Evolutionary conservation across 2,797 vertebrate species (phyloP), one percentile per base, ranked within the genome.

Genomic region (Enteromius paludinosus): DNA sequence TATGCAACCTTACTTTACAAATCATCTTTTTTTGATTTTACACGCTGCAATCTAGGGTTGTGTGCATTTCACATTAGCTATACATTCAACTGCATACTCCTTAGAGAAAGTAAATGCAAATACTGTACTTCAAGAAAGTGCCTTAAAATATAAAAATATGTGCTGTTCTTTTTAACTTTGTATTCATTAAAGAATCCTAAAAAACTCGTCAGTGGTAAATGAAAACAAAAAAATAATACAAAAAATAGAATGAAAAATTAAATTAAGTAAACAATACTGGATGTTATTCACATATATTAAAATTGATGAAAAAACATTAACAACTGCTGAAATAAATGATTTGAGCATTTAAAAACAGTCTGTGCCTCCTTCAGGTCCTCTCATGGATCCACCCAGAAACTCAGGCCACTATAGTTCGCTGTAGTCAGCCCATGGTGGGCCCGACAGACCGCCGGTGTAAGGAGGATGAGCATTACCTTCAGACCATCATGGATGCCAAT

Each of bases 331-430:
- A 20, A 33, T 33, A 7, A 72, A 33, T n/a, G 28, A 7, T 1
- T 28, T 71, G 15, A 71, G 23, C 4, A 6, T 71, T 52, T 18
- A 30, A 52, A 72, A 49, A 5, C 45, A 71, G 1, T 33, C 28
- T n/a, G n/a, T n/a, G n/a, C n/a, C 45, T 59, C n/a, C 52, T 47
- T 15, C 84, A 99, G 98, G 97, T 98, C 17, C 90, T 99, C 17
- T 98, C 96, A 7, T 99, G 98, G 98, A 98, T 99, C 89, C 98
- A 99, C 89, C 98, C 98, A 0, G 98, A 99, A 91, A 96, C 95
- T 85, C 98, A 99, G 89, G 98, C 98, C 45, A 95, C 97, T 0
- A 96, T 99, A 43, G 95, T 96, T 1, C 95, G 98, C 12, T 96
- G 97, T 90, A 96, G 97, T 89, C 98, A 99, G 90, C 98, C 98